Conservation (phyloP, 2,888 invertebrate species). For the Callosobruchus maculatus region DNA sequence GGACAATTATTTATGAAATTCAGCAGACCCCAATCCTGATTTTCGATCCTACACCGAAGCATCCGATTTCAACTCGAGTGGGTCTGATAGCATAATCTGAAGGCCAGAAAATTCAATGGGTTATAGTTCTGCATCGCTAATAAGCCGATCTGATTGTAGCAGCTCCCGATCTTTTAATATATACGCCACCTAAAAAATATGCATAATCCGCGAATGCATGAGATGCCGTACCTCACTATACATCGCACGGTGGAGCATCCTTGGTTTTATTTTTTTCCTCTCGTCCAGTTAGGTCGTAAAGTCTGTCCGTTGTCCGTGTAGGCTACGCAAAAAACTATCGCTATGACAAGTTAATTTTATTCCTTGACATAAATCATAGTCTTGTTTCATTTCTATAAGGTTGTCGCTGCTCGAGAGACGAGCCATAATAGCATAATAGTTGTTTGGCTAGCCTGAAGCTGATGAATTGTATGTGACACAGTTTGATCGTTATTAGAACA, state of each 20-base stretch:
- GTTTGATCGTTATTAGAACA: too few species aligned
- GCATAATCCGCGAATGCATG: not conserved
- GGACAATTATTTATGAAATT: not conserved
- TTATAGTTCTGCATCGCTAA: not conserved
- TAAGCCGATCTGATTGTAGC: not conserved
- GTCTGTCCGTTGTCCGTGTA: not conserved
- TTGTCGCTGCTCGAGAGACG: not conserved
- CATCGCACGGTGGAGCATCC: not conserved
- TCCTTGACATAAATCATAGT: conserved; percentile 11
- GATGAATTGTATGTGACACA: too few species aligned
- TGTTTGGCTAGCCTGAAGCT: not conserved
- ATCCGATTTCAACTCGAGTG: not conserved
- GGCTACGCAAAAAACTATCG: not conserved
- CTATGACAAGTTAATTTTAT: conserved; percentile 15
- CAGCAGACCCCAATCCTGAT: not conserved
- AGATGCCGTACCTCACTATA: not conserved
- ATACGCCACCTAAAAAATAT: not conserved
- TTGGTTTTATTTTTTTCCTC: not conserved
- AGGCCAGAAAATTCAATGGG: not conserved
- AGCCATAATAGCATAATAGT: conserved; percentile 3
- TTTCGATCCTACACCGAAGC: not conserved
- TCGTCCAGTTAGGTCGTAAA: not conserved
- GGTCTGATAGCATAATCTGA: not conserved
- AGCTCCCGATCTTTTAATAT: not conserved
- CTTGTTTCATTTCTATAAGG: conserved; percentile 4